A percentile compares a stretch with the other conserved stretches of the same genome.
phyloP scores from a whole-genome alignment of 92 coral and sea anemone genomes.

The Zoanthus sociatus region DNA sequence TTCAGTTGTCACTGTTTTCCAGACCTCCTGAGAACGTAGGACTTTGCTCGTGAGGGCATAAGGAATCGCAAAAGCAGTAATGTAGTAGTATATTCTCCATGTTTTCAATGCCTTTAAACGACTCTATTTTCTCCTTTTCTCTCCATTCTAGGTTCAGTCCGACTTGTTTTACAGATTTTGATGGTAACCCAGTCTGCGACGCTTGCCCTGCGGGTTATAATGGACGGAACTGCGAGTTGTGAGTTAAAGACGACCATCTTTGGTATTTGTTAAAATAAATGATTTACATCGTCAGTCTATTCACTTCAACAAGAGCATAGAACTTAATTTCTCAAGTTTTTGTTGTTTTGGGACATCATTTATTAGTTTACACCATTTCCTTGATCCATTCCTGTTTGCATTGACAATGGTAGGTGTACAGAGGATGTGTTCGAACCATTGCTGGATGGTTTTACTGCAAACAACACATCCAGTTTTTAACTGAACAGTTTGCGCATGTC shows the following conservation, averaged over 20 bases:
- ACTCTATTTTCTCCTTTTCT: neutral
- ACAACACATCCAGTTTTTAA: too few species aligned
- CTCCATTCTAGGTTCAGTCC: conserved; percentile 68
- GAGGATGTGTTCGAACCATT: too few species aligned
- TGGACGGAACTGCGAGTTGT: conserved; percentile 73
- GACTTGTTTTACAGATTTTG: conserved; percentile 71
- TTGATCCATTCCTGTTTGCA: too few species aligned
- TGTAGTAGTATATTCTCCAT: too few species aligned
- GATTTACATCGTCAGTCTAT: neutral
- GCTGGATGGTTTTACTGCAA: too few species aligned
- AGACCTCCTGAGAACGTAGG: neutral
- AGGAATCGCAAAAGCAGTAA: too few species aligned
- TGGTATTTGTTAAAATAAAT: neutral
- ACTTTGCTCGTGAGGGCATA: too few species aligned
- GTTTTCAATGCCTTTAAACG: neutral
- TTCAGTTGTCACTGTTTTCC: neutral
- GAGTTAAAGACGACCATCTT: neutral
- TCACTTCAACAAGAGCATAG: neutral
- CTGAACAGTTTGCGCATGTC: too few species aligned
- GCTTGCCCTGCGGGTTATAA: conserved; percentile 73
- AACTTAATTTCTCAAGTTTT: too few species aligned
- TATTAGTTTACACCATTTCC: too few species aligned
- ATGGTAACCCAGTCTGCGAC: conserved; percentile 79
- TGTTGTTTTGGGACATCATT: too few species aligned
- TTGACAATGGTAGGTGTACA: too few species aligned